phyloP scores from a whole-genome alignment of 92 coral and sea anemone species.

The Palythoa grandiflora region DNA sequence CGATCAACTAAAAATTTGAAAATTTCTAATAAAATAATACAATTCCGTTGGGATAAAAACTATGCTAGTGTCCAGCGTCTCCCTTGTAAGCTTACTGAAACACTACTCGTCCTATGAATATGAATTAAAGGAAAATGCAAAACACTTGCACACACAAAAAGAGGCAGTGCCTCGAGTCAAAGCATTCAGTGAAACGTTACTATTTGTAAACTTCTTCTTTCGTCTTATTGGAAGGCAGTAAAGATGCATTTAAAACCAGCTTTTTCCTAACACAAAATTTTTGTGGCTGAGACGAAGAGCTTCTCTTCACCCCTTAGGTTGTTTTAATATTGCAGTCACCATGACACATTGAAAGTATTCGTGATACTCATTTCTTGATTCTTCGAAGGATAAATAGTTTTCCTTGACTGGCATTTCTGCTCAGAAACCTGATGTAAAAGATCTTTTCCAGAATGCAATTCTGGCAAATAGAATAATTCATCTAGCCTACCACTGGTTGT shows the following conservation, averaged over 20 bases:
- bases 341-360: constrained; percentile 52
- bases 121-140: constrained; percentile 6
- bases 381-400: constrained; percentile 16
- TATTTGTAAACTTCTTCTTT: constrained; percentile 1
- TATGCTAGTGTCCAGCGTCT: too few species aligned
- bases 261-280: background rate
- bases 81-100: too few species aligned
- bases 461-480: constrained; percentile 50
- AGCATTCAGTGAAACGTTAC: background rate
- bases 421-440: constrained; percentile 32
- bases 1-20: too few species aligned
- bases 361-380: constrained; percentile 40
- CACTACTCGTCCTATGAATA: background rate
- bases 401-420: constrained; percentile 44
- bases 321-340: constrained; percentile 27
- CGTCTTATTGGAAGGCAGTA: background rate
- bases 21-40: too few species aligned
- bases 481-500: constrained; percentile 51
- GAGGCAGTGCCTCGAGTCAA: constrained; percentile 17
- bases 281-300: constrained; percentile 12
- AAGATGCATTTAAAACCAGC: constrained; percentile 4
- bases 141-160: constrained; percentile 1
- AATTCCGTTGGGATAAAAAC: too few species aligned
- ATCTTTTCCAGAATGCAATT: constrained; percentile 38
- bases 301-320: constrained; percentile 47